Evolutionary conservation across 2,113 vertebrate species (phyloP).

Genomic region (Illadopsis cleaveri): DNA sequence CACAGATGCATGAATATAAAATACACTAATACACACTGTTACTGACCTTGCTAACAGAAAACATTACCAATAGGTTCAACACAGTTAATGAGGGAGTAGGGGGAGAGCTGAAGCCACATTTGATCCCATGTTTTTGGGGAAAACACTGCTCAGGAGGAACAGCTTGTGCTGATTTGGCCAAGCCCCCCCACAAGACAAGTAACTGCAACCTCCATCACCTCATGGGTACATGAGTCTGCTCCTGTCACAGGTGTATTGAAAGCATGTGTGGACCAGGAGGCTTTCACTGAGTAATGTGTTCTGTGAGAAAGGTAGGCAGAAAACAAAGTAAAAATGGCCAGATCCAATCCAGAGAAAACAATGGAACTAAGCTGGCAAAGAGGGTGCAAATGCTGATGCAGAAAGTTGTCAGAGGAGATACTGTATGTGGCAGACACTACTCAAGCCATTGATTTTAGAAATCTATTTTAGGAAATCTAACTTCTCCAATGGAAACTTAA

Average conservation of each 20-base stretch:
- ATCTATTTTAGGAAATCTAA: not conserved
- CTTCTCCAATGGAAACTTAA: not conserved
- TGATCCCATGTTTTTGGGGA: not conserved
- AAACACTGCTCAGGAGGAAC: not conserved
- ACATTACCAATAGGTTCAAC: not conserved
- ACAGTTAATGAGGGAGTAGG: rapidly evolving
- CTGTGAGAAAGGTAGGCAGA: not conserved
- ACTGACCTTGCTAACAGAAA: not conserved
- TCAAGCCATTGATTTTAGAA: not conserved
- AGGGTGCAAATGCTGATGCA: not conserved
- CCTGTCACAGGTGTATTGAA: not conserved
- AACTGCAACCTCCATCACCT: not conserved
- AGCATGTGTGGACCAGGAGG: not conserved
- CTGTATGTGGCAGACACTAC: not conserved
- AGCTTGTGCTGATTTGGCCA: not conserved
- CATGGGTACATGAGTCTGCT: not conserved
- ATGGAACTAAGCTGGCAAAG: not conserved
- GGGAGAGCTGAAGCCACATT: not conserved
- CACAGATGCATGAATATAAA: not conserved
- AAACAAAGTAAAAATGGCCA: not conserved
- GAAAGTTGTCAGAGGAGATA: not conserved
- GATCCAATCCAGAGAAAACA: not conserved
- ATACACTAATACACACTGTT: not conserved
- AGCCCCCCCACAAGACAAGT: not conserved
- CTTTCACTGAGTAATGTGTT: not conserved